Evolutionary conservation across 1,140 invertebrate species (phyloP).

Genomic region (Tetramorium parvispinum): DNA sequence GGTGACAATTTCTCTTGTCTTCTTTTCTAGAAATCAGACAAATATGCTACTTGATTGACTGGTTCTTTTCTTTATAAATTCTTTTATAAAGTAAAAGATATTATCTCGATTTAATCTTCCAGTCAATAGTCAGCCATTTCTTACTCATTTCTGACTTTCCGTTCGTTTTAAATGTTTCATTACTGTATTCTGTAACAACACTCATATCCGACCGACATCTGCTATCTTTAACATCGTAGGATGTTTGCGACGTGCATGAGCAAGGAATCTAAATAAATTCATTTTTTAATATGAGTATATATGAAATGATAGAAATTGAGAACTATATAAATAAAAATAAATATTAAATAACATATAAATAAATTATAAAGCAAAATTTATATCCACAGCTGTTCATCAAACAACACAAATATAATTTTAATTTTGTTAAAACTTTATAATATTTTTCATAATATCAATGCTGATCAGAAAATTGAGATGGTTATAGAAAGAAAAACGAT

Average conservation of each 20-base stretch:
- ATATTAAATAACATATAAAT: neutral
- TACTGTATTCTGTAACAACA: constrained; percentile 26
- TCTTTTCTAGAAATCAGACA: neutral
- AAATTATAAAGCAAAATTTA: neutral
- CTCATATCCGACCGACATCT: neutral
- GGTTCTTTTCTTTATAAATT: neutral
- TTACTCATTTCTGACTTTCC: constrained; percentile 15
- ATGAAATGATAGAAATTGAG: neutral
- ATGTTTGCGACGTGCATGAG: constrained; percentile 45
- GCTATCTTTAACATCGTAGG: neutral
- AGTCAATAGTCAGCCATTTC: neutral
- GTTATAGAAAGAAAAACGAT: neutral
- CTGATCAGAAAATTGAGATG: neutral
- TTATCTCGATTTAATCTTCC: constrained; percentile 6
- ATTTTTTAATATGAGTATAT: neutral
- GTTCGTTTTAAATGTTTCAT: neutral
- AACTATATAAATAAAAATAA: neutral
- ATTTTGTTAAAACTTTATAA: neutral
- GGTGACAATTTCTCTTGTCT: neutral
- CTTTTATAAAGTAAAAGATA: neutral
- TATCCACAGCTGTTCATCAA: neutral
- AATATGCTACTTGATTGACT: neutral
- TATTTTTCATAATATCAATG: neutral
- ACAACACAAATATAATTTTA: neutral
- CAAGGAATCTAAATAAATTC: constrained; percentile 33